phyloP scores from a whole-genome alignment of 2,113 vertebrate genomes.

The Brienomyrus brachyistius region DNA sequence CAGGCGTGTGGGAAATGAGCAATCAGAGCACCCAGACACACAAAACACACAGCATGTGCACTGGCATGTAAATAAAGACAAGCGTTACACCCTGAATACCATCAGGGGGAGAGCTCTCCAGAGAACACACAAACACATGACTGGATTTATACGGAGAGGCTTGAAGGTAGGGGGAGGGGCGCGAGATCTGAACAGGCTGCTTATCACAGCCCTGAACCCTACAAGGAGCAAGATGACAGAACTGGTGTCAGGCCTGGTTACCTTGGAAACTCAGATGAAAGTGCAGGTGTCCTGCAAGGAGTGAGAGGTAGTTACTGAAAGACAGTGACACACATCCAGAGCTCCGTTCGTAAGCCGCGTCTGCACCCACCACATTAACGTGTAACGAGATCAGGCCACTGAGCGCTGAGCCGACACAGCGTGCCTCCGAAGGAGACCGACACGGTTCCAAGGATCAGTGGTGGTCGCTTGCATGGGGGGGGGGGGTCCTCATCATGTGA shows the following conservation, averaged over 20 bases:
- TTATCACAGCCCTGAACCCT: slow-evolving; percentile 1
- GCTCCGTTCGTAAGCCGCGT: neutral
- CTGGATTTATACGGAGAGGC: neutral
- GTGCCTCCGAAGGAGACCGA: neutral
- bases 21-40: neutral
- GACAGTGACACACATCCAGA: neutral
- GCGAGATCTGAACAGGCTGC: neutral
- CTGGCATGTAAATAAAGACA: neutral
- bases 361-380: neutral
- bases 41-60: neutral
- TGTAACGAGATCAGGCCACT: neutral
- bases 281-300: neutral
- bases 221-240: neutral
- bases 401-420: neutral
- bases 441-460: neutral
- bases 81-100: neutral
- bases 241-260: neutral
- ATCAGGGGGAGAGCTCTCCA: neutral
- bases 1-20: neutral
- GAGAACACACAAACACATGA: neutral
- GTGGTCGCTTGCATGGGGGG: neutral
- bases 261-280: slow-evolving; percentile 3
- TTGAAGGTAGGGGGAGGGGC: neutral
- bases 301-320: neutral
- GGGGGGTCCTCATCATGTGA: neutral